phyloP scores from a whole-genome alignment of 2,797 vertebrate species.

The Pelodytes ibericus region DNA sequence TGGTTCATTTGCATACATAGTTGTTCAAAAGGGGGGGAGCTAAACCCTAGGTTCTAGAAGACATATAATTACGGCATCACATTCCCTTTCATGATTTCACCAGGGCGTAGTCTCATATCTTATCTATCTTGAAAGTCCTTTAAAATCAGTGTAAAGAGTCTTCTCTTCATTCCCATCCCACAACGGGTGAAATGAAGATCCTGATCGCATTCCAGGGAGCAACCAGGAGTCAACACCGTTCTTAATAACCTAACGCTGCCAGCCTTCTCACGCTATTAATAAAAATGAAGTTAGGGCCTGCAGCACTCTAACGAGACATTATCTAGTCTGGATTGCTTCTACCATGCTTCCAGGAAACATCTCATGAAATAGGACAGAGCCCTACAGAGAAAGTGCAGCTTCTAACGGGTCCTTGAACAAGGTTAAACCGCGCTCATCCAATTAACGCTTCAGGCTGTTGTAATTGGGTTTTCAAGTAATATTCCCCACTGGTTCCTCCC shows the following conservation, averaged over 20 bases:
- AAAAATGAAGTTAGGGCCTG: background rate
- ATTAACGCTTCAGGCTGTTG: constrained; percentile 45
- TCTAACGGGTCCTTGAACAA: constrained; percentile 44
- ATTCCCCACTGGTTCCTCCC: constrained; percentile 18
- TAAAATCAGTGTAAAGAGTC: too few species aligned
- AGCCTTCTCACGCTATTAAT: background rate
- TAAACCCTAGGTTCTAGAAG: too few species aligned
- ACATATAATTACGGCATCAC: too few species aligned
- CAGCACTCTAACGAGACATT: background rate
- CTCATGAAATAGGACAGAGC: constrained; percentile 9
- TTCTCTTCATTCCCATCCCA: background rate
- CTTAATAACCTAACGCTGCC: background rate
- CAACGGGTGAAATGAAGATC: background rate
- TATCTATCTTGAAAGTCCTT: too few species aligned
- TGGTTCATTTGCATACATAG: too few species aligned
- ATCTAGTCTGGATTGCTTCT: background rate
- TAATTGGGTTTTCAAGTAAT: constrained; percentile 27
- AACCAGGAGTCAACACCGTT: too few species aligned
- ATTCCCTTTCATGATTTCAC: too few species aligned
- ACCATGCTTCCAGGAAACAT: constrained; percentile 11
- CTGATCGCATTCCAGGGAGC: background rate
- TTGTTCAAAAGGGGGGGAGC: too few species aligned
- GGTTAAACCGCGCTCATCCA: constrained; percentile 40
- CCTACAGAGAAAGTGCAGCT: constrained; percentile 28
- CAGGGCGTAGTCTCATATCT: too few species aligned